phyloP scores from a whole-genome alignment of 2,113 vertebrate genomes.

The Alces alces region DNA sequence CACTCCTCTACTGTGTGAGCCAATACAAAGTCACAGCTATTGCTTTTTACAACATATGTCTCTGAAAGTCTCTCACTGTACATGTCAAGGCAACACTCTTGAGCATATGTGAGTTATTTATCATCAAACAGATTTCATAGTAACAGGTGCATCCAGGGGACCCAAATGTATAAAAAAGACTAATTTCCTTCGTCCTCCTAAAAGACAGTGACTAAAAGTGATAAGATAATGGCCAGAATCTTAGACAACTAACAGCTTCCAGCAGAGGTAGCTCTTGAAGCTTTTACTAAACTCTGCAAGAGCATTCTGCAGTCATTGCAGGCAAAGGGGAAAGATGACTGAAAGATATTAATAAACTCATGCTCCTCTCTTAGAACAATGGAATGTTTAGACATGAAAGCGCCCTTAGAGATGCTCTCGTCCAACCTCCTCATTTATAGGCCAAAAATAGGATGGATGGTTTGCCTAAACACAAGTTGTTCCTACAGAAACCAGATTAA shows the following conservation, averaged over 20 bases:
- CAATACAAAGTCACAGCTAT: constrained; percentile 30
- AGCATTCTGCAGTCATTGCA: constrained; percentile 7
- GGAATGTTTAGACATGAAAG: neutral
- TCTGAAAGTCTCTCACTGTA: constrained; percentile 60
- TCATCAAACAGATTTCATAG: constrained; percentile 70
- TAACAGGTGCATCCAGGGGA: constrained; percentile 56
- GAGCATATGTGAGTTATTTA: constrained; percentile 71
- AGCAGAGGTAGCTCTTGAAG: constrained; percentile 71
- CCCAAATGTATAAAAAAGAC: constrained; percentile 61
- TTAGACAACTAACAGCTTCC: constrained; percentile 59
- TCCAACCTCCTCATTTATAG: neutral
- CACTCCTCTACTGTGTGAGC: neutral
- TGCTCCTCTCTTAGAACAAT: constrained; percentile 39
- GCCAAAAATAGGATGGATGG: neutral
- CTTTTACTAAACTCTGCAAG: constrained; percentile 51
- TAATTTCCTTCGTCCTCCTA: constrained; percentile 61
- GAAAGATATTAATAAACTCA: constrained; percentile 23
- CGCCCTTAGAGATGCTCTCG: neutral
- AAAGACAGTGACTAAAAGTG: constrained; percentile 64
- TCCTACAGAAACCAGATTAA: neutral
- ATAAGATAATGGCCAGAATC: constrained; percentile 62
- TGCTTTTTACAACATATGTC: constrained; percentile 54
- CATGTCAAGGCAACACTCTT: constrained; percentile 52
- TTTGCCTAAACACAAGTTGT: neutral
- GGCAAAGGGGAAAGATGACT: neutral